These are phyloP conservation scores for Anthoscopus minutus DNA, from an alignment of 2,113 vertebrate species.

Conservation along the genomic window DNA sequence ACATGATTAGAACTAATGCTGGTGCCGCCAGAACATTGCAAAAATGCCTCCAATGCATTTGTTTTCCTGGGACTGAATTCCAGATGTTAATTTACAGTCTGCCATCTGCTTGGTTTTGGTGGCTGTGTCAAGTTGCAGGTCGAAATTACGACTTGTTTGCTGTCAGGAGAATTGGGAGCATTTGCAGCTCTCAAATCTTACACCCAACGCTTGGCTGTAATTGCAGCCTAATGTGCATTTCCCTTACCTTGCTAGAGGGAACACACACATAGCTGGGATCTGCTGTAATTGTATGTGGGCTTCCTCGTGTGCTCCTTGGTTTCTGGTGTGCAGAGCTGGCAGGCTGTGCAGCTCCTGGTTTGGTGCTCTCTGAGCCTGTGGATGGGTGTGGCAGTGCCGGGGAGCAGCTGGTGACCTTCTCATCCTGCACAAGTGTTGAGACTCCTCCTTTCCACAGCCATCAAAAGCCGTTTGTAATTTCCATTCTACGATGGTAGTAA, in stretches of 20 bases:
- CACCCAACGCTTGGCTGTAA: not conserved
- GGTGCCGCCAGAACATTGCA: not conserved
- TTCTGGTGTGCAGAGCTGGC: not conserved
- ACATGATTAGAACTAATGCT: not conserved
- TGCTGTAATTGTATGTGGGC: not conserved
- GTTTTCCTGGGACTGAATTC: conserved; percentile 27
- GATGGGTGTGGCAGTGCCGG: not conserved
- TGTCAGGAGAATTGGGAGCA: not conserved
- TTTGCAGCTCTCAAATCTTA: not conserved
- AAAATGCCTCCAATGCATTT: not conserved
- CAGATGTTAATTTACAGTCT: conserved; percentile 50
- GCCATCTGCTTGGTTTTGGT: conserved; percentile 28
- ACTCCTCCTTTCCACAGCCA: not conserved
- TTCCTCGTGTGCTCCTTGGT: not conserved
- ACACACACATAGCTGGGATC: not conserved
- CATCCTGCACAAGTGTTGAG: not conserved
- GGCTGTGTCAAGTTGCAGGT: conserved; percentile 28
- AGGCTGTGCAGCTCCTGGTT: not conserved
- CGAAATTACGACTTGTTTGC: not conserved
- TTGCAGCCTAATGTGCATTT: not conserved
- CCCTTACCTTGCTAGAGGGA: not conserved
- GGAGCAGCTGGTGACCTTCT: not conserved
- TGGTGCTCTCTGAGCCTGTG: not conserved
- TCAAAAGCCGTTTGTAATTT: not conserved
- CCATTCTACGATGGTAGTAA: not conserved